Evolutionary conservation across 2,888 invertebrate species (phyloP).

Genomic region (Tachina fera): DNA sequence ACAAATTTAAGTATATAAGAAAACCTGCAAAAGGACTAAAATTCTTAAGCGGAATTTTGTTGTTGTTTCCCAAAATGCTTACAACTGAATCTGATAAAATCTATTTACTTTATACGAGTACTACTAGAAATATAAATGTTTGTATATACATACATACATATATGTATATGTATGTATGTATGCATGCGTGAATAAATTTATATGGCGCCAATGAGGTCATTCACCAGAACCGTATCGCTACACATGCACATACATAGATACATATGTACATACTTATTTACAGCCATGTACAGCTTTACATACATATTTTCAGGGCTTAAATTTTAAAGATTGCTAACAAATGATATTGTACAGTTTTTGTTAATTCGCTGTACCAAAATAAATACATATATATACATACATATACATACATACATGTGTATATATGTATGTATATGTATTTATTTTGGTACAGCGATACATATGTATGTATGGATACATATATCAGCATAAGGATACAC

Average conservation of each 20-base stretch:
- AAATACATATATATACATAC: not conserved
- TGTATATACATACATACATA: too few relatives aligned
- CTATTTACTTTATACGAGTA: conserved; percentile 17
- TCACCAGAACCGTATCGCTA: conserved; percentile 59
- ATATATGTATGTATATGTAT: not conserved
- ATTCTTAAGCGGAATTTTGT: conserved; percentile 23
- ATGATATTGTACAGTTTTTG: too few relatives aligned
- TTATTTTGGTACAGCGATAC: too few relatives aligned
- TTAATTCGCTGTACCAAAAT: too few relatives aligned
- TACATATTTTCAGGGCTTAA: too few relatives aligned
- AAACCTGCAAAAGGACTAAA: conserved; percentile 18
- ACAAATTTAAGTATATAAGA: not conserved
- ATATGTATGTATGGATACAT: too few relatives aligned
- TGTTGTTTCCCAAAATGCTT: conserved; percentile 32
- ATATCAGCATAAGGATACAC: too few relatives aligned
- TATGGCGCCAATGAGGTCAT: conserved; percentile 68
- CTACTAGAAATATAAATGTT: not conserved
- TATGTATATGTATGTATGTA: not conserved
- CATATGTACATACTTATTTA: not conserved
- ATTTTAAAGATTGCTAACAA: not conserved
- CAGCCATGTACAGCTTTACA: too few relatives aligned
- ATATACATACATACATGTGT: not conserved
- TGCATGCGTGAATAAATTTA: conserved; percentile 24
- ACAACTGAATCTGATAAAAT: conserved; percentile 56
- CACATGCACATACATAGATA: not conserved